Evolutionary conservation across 37 sponge, comb jelly and placozoan genomes (phyloP).

Genomic region (Axinella damicornis): DNA sequence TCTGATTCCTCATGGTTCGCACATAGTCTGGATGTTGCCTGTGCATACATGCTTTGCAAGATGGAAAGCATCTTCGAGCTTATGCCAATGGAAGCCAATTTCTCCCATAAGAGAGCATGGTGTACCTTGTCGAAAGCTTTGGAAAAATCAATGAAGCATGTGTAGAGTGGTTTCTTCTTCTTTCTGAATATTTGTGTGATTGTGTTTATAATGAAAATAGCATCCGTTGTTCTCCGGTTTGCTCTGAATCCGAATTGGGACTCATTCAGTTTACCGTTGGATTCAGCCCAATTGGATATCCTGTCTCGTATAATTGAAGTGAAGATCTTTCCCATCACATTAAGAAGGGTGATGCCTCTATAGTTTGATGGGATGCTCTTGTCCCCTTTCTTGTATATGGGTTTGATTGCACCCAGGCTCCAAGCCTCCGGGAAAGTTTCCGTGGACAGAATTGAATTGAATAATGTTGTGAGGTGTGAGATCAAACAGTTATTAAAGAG

Average conservation of each 20-base stretch:
- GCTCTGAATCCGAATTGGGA: neutral
- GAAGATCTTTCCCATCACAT: neutral
- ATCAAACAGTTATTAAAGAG: neutral
- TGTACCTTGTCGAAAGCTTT: constrained; percentile 8
- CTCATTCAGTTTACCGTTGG: neutral
- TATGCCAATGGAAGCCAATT: neutral
- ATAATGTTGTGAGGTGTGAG: neutral
- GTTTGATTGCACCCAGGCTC: neutral
- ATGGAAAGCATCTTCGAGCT: neutral
- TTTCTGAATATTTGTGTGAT: too few relatives aligned
- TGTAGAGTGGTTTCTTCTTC: neutral
- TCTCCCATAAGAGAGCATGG: neutral
- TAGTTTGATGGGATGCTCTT: neutral
- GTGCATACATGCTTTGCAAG: neutral
- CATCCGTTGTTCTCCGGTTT: neutral
- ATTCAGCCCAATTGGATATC: neutral
- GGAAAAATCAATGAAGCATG: neutral
- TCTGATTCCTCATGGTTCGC: neutral
- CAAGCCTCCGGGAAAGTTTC: neutral
- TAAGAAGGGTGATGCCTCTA: neutral
- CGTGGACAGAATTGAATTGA: neutral
- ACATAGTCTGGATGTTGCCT: neutral
- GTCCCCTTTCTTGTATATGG: neutral
- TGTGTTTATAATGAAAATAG: neutral
- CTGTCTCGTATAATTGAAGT: neutral